Evolutionary conservation across 2,888 invertebrate species (phyloP).

Genomic region (Phania funesta): DNA sequence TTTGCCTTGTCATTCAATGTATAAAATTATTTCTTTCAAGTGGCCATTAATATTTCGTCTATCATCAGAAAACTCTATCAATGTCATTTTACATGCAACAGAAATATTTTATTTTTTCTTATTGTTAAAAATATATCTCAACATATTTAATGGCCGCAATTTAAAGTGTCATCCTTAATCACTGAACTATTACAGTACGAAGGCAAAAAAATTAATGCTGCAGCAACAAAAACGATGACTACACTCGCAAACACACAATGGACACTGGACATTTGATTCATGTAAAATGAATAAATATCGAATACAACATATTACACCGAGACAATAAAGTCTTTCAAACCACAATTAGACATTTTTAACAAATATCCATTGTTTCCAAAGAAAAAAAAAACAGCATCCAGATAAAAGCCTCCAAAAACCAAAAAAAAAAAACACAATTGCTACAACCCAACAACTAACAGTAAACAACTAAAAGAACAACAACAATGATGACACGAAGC

Average conservation of each 20-base stretch:
- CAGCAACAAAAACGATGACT: neutral
- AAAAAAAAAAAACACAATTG: constrained; percentile 8
- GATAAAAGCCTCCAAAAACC: neutral
- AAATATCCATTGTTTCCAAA: constrained; percentile 22
- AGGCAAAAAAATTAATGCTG: too few relatives aligned
- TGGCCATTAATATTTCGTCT: neutral
- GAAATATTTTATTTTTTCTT: neutral
- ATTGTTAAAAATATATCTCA: constrained; percentile 1
- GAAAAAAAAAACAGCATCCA: neutral
- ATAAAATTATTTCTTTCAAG: neutral
- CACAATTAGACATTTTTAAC: constrained; percentile 33
- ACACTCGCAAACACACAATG: too few relatives aligned
- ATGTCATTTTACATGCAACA: constrained; percentile 6
- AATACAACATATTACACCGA: constrained; percentile 31
- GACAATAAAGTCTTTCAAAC: constrained; percentile 17
- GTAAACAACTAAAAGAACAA: constrained; percentile 6
- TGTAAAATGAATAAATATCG: constrained; percentile 19
- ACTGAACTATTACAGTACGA: constrained; percentile 4
- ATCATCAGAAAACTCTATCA: neutral
- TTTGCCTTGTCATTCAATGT: neutral
- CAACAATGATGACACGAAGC: constrained; percentile 28
- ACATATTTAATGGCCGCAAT: constrained; percentile 35
- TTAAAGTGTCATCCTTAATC: constrained; percentile 59
- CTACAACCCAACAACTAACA: neutral
- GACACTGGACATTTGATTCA: constrained; percentile 39